Evolutionary conservation across 1,140 invertebrate species (phyloP), one percentile per base, ranked within the genome.

Genomic region (Monomorium pharaonis): DNA sequence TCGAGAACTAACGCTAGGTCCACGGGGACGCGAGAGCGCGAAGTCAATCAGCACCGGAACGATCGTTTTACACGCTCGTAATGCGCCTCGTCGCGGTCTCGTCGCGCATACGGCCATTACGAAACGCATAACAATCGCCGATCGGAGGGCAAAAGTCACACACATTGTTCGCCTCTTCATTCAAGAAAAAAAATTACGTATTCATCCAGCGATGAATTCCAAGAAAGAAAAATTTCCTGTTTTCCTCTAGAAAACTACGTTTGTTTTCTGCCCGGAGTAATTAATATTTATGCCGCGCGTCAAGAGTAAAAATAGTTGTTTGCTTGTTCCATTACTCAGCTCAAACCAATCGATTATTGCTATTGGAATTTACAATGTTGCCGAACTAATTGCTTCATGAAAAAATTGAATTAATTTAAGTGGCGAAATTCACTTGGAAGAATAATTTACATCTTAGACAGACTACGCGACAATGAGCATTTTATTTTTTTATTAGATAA

Each of bases 1-100:
- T 47, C 84, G 44, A 33, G 30, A 18, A 30, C 42, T n/a, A 16
- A 7, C 33, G 58, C 14, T 18, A 27, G 3, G 21, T 33, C 56
- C n/a, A 60, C 16, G 3, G 47, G n/a, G 33, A 16, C 58, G 6
- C 27, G 58, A 63, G 58, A 63, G 75, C 58, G 42, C 24, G 62
- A 12, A 24, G 42, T 42, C n/a, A 67, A 76, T 63, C 56, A 83
- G 27, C 27, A 21, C 5, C 37, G 67, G 10, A 58, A 74, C 24
- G 67, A 47, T 24, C 27, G 37, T 72, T 83, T 83, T 74, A 74
- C n/a, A 67, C 24, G 78, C 67, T 60, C 78, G 27, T 83, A 83
- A 72, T 44, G 51, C 78, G 24, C 27, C 27, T 58, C 51, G 65
- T 33, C 62, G 47, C 18, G 37, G 10, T 81, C 18, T 49, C 24